A percentile compares a stretch with the other conserved stretches of the same genome.
These are phyloP conservation scores for Phyto melanocephala DNA, from an alignment of 2,888 invertebrate genomes.

Conservation along the genomic window DNA sequence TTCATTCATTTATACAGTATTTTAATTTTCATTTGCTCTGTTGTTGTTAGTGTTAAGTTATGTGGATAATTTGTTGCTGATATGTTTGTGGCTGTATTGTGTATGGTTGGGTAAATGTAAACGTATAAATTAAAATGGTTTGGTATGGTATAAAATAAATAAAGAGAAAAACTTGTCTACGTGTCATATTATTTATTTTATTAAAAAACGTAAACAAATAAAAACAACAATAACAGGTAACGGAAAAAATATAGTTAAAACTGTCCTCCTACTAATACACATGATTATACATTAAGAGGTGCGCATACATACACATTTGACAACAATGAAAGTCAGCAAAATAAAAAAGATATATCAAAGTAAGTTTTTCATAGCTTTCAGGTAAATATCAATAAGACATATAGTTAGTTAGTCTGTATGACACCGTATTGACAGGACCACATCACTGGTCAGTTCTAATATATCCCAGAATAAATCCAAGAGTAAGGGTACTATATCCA, in stretches of 20 bases:
- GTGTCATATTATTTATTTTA: conserved; percentile 55
- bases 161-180: conserved; percentile 36
- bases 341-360: no score
- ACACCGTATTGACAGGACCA: no score
- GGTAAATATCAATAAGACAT: no score
- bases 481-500: no score
- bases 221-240: not conserved
- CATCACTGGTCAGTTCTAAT: no score
- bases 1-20: conserved; percentile 9
- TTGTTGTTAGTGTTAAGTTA: conserved; percentile 53
- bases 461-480: no score
- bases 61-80: conserved; percentile 51
- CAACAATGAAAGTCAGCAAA: no score
- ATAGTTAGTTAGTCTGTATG: no score
- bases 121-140: not conserved
- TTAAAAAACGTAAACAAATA: conserved; percentile 36
- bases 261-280: conserved; percentile 41
- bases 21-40: not conserved
- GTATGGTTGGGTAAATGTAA: not conserved
- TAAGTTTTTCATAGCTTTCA: no score
- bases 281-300: not conserved
- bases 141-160: conserved; percentile 22
- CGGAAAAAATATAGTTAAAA: conserved; percentile 47
- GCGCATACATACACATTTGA: no score
- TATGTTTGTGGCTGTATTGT: not conserved